Evolutionary conservation across 2,797 vertebrate species (phyloP), one percentile per base, ranked within the genome.

Genomic region (Aulostomus chinensis): DNA sequence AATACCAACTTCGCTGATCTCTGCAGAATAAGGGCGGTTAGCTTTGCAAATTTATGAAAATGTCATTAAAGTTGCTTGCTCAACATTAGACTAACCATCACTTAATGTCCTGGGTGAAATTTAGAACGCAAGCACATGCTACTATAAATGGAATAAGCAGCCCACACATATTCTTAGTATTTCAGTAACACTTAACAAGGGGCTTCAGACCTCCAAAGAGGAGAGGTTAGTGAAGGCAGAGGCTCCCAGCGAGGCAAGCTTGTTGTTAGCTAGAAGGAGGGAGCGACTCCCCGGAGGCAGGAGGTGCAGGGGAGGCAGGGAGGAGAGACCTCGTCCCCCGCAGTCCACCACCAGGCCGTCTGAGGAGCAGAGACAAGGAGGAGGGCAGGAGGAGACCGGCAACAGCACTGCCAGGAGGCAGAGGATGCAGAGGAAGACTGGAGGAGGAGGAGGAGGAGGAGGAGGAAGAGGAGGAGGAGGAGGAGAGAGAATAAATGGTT

Each of bases 231-330:
- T 77, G n/a, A 99, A 96, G 41, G 93, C 88, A 17, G 89, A 83
- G 54, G 88, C 87, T 0, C 94, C 93, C 70, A 99, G 89, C 8
- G 71, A 83, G 41, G 93, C 92, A 8, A 99, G 90, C 73, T 93
- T 94, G 87, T 99, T 99, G 93, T 98, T 98, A 85, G 94, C 86
- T 58, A 99, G 93, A 78, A 94, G 87, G 70, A 99, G 93, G 69
- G 91, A 92, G 66, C 91, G 94, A 33, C 92, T 94, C 71, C 92
- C 89, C 2, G 84, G 88, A 2, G 95, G 94, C 71, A 99, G 86
- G 32, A 96, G 90, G 65, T 80, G 80, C 67, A 96, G 90, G 2
- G 90, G 83, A 25, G 96, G 96, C 61, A 95, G 87, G 4, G 91
- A 78, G 7, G 92, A 91, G 68, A 99, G 94, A 49, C 93, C 94